phyloP scores from a whole-genome alignment of 2,888 invertebrate species.

The Baccha elongata region DNA sequence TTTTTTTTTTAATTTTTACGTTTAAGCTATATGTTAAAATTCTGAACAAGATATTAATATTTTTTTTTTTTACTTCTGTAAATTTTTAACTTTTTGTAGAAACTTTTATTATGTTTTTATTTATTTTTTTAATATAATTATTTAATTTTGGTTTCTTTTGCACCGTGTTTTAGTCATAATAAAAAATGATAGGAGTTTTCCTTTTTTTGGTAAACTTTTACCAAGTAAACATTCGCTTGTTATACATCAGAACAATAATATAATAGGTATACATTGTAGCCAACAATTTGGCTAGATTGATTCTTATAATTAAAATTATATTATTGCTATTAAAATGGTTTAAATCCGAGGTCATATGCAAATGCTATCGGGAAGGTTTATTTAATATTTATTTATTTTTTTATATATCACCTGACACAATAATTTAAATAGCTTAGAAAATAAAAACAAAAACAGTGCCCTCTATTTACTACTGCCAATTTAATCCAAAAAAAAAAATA shows the following conservation, averaged over 20 bases:
- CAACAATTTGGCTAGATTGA: slow-evolving; percentile 33
- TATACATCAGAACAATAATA: slow-evolving; percentile 32
- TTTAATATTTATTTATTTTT: slow-evolving; percentile 46
- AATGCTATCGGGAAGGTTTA: slow-evolving; percentile 62
- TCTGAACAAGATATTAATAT: slow-evolving; percentile 30
- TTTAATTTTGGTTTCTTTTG: slow-evolving; percentile 41
- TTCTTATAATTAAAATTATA: slow-evolving; percentile 1
- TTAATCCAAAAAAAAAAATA: slow-evolving; percentile 34
- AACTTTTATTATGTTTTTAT: slow-evolving; percentile 19
- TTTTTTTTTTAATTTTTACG: slow-evolving; percentile 33
- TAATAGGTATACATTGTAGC: slow-evolving; percentile 34
- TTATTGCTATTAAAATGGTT: slow-evolving; percentile 30
- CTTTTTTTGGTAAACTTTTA: slow-evolving; percentile 6
- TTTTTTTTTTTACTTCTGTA: slow-evolving; percentile 57
- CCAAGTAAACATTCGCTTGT: background rate
- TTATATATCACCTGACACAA: slow-evolving; percentile 52
- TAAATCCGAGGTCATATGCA: slow-evolving; percentile 51
- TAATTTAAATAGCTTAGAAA: slow-evolving; percentile 49
- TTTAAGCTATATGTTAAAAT: slow-evolving; percentile 29
- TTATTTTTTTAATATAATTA: slow-evolving; percentile 42
- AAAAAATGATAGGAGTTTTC: slow-evolving; percentile 9
- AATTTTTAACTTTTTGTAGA: slow-evolving; percentile 54
- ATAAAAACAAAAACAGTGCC: slow-evolving; percentile 35
- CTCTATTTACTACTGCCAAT: slow-evolving; percentile 47
- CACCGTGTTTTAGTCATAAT: slow-evolving; percentile 62